These are phyloP conservation scores for Betta splendens DNA, from an alignment of 2,797 vertebrate genomes.

Conservation along the genomic window DNA sequence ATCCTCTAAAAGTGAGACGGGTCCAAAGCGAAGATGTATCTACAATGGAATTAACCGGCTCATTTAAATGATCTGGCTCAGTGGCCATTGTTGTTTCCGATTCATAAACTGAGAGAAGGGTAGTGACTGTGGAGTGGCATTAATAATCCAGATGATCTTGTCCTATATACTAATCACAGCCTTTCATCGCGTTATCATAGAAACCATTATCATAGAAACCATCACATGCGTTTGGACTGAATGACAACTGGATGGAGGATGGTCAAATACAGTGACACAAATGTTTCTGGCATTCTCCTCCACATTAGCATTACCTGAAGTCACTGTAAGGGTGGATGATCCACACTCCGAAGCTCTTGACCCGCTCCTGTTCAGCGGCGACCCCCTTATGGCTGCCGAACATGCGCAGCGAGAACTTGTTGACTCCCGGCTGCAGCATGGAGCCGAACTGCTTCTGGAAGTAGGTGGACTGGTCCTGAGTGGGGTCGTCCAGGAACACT, in stretches of 20 bases:
- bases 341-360: conserved; percentile 92
- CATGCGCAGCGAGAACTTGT: conserved; percentile 97
- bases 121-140: conserved; percentile 27
- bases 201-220: conserved; percentile 63
- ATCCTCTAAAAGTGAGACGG: conserved; percentile 15
- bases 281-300: background rate
- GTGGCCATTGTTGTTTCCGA: conserved; percentile 4
- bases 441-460: conserved; percentile 86
- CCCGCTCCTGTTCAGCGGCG: conserved; percentile 91
- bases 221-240: background rate
- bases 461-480: conserved; percentile 67
- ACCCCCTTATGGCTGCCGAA: conserved; percentile 96
- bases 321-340: conserved; percentile 98
- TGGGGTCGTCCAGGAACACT: conserved; percentile 43
- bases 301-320: conserved; percentile 87
- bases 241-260: conserved; percentile 7
- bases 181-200: conserved; percentile 77
- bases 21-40: conserved; percentile 2
- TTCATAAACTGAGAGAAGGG: conserved; percentile 17
- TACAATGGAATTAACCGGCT: background rate
- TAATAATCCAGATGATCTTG: conserved; percentile 79
- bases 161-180: conserved; percentile 78
- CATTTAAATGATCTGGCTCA: conserved; percentile 8
- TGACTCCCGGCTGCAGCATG: conserved; percentile 92
- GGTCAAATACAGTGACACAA: background rate